phyloP scores from a whole-genome alignment of 1,140 invertebrate species.

The Hormaphis cornu region DNA sequence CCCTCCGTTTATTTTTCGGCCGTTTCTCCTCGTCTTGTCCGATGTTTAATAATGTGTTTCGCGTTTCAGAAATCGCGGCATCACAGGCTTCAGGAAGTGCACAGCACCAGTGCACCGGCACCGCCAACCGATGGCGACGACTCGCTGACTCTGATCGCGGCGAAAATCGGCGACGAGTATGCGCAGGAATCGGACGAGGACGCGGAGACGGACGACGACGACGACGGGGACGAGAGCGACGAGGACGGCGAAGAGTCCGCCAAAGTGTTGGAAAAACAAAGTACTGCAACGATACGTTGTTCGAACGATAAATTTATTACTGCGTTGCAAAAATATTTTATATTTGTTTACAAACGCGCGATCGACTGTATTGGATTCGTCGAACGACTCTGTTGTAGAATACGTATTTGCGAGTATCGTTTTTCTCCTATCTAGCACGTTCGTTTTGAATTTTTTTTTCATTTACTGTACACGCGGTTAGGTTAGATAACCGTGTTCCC shows the following conservation, averaged over 20 bases:
- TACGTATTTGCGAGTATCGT: too few relatives aligned
- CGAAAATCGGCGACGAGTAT: constrained; percentile 1
- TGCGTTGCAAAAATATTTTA: too few relatives aligned
- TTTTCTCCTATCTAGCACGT: too few relatives aligned
- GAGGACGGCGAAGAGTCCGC: constrained; percentile 5
- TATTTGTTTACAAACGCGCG: too few relatives aligned
- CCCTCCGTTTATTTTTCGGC: too few relatives aligned
- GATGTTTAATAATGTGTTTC: background rate
- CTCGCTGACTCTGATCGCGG: background rate
- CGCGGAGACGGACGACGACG: background rate
- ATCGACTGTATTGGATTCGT: too few relatives aligned
- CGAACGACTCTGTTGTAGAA: too few relatives aligned
- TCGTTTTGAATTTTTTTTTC: too few relatives aligned
- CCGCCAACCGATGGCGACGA: background rate
- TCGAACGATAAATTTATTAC: background rate
- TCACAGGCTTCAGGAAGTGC: background rate
- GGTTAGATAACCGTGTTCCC: too few relatives aligned
- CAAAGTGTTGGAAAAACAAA: constrained; percentile 13
- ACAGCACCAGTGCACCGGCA: background rate
- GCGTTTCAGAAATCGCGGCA: constrained; percentile 5
- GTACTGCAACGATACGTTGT: too few relatives aligned
- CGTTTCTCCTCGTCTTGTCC: too few relatives aligned
- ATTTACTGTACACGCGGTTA: too few relatives aligned
- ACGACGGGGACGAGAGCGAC: background rate
- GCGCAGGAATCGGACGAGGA: background rate